phyloP scores from a whole-genome alignment of 2,113 vertebrate species.

The Campylomormyrus numenius region DNA sequence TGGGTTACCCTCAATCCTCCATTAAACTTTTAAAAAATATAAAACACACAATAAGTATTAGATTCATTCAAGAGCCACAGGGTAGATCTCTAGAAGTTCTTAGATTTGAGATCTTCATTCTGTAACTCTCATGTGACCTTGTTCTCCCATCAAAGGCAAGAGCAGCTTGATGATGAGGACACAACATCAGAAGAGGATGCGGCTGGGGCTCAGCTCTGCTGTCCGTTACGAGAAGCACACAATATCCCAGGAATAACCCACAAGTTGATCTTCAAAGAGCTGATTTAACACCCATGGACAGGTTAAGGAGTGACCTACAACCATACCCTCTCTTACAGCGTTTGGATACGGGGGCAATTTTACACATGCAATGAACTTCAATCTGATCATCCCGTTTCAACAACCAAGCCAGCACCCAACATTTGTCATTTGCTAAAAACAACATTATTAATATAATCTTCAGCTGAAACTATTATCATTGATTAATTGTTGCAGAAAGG shows the following conservation, averaged over 20 bases:
- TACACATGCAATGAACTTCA: background rate
- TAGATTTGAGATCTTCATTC: too few relatives aligned
- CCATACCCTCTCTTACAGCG: background rate
- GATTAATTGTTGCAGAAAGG: background rate
- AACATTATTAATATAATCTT: background rate
- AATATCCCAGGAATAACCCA: background rate
- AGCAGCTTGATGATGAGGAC: background rate
- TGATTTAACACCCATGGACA: background rate
- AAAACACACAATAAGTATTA: background rate
- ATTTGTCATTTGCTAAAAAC: background rate
- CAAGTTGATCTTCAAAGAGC: background rate
- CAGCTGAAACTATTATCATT: background rate
- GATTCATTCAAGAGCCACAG: too few relatives aligned
- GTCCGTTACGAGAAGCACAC: background rate
- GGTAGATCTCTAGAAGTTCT: too few relatives aligned
- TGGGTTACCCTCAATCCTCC: background rate
- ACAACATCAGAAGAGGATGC: background rate
- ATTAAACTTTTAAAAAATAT: background rate
- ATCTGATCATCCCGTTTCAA: background rate
- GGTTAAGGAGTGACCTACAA: background rate
- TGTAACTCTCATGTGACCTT: background rate
- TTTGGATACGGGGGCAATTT: background rate
- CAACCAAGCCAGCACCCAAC: background rate
- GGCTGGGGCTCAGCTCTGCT: background rate
- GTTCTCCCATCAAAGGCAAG: background rate